Conservation (phyloP, 1,140 invertebrate genomes). For the Cotesia chilonis region DNA sequence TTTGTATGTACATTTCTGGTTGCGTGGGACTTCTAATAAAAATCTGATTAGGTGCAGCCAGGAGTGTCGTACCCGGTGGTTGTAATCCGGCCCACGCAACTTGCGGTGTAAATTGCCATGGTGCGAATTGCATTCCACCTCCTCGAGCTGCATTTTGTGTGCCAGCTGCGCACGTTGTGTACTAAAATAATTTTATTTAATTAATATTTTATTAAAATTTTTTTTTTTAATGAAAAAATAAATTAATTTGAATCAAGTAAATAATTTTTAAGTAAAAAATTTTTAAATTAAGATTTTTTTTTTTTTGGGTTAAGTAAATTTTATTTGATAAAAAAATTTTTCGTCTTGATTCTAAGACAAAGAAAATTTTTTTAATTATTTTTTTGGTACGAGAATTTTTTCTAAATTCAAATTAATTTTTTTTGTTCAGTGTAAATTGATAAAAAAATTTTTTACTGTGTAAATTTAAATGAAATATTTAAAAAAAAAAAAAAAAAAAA, state of each 20-base stretch:
- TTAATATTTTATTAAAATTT: too few species aligned
- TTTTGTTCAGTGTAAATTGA: neutral
- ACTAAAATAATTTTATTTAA: conserved; percentile 39
- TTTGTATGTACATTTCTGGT: conserved; percentile 89
- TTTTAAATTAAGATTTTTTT: too few species aligned
- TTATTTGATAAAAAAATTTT: neutral
- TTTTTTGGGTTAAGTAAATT: neutral
- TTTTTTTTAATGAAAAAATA: too few species aligned
- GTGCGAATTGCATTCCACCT: conserved; percentile 68
- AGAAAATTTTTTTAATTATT: too few species aligned
- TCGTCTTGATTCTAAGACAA: too few species aligned
- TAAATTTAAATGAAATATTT: too few species aligned
- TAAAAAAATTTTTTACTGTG: neutral
- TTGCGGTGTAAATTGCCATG: conserved; percentile 72
- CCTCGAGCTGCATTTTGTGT: conserved; percentile 71
- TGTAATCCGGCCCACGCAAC: conserved; percentile 78
- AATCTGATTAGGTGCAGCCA: conserved; percentile 78
- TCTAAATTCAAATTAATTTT: too few species aligned
- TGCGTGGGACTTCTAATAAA: conserved; percentile 81
- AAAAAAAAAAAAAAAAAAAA: neutral
- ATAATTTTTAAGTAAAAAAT: too few species aligned
- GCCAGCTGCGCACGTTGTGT: conserved; percentile 49
- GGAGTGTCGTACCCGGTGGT: conserved; percentile 70
- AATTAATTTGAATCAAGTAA: too few species aligned
- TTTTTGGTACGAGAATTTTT: too few species aligned